A percentile compares a stretch with the other conserved stretches of the same genome.
These are phyloP conservation scores for Pyrochroa serraticornis DNA, from an alignment of 2,888 invertebrate genomes.

Conservation along the genomic window DNA sequence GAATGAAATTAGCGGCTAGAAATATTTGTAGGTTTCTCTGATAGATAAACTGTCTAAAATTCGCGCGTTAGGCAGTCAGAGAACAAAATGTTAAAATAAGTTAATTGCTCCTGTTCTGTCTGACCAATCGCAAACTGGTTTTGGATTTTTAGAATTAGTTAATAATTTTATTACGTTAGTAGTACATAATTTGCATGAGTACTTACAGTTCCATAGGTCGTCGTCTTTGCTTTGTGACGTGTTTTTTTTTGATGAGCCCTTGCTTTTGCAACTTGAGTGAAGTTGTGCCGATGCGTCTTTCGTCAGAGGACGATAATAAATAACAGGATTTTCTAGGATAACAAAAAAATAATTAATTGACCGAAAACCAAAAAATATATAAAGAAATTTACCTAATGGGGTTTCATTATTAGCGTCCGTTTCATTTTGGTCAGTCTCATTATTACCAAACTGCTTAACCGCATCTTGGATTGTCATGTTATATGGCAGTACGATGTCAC, in stretches of 20 bases:
- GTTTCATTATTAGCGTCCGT: slow-evolving; percentile 88
- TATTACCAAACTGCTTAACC: slow-evolving; percentile 89
- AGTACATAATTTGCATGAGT: slow-evolving; percentile 2
- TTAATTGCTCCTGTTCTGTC: too few relatives aligned
- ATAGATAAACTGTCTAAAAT: too few relatives aligned
- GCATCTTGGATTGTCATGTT: slow-evolving; percentile 99
- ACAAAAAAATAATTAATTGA: slow-evolving; percentile 4
- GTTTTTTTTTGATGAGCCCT: slow-evolving; percentile 75
- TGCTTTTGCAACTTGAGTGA: slow-evolving; percentile 70
- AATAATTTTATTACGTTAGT: too few relatives aligned
- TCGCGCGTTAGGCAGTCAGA: too few relatives aligned
- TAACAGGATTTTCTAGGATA: slow-evolving; percentile 77
- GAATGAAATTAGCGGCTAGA: too few relatives aligned
- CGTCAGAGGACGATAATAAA: slow-evolving; percentile 80
- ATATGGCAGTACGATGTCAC: slow-evolving; percentile 92
- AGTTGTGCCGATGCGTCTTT: slow-evolving; percentile 60
- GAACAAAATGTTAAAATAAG: too few relatives aligned
- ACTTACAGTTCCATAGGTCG: slow-evolving; percentile 75
- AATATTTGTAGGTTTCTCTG: too few relatives aligned
- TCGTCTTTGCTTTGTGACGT: slow-evolving; percentile 77
- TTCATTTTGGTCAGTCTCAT: slow-evolving; percentile 84
- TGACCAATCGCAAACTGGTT: too few relatives aligned
- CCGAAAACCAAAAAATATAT: slow-evolving; percentile 11
- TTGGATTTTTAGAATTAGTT: too few relatives aligned
- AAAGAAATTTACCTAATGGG: slow-evolving; percentile 71